Conservation (phyloP, 1,140 invertebrate species). For the Drosophila watanabei region DNA sequence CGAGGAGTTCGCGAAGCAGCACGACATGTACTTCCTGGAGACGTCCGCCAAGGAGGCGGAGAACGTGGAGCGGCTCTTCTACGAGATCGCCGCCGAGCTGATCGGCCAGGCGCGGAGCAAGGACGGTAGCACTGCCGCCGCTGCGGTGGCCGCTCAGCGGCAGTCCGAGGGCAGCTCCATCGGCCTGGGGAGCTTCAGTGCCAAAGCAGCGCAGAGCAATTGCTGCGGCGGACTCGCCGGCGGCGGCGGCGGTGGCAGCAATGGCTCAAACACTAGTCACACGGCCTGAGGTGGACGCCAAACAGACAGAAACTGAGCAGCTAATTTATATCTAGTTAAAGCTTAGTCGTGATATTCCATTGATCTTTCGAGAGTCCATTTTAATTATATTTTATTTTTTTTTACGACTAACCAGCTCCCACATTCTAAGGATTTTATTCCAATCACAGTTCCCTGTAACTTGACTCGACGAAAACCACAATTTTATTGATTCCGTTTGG, state of each 20-base stretch:
- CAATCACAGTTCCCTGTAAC: background rate
- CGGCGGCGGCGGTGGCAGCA: conserved; percentile 31
- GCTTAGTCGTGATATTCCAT: conserved; percentile 50
- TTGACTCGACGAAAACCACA: background rate
- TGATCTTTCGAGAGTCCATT: conserved; percentile 24
- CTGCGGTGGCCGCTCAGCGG: conserved; percentile 59
- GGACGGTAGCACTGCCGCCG: conserved; percentile 67
- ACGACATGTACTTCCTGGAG: conserved; percentile 99
- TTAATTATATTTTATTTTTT: background rate
- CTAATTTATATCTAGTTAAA: conserved; percentile 42
- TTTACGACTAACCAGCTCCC: conserved; percentile 1
- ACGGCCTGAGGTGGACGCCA: conserved; percentile 38
- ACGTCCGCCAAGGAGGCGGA: conserved; percentile 99
- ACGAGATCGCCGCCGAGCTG: conserved; percentile 97
- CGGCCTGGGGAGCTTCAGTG: conserved; percentile 72
- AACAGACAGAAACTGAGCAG: conserved; percentile 40
- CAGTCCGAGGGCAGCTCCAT: conserved; percentile 67
- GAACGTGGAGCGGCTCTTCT: conserved; percentile 98
- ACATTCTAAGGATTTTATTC: conserved; percentile 4
- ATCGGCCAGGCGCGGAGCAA: conserved; percentile 90
- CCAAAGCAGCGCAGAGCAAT: conserved; percentile 77
- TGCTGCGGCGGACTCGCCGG: conserved; percentile 64
- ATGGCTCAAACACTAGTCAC: conserved; percentile 69
- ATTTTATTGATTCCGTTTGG: conserved; percentile 8
- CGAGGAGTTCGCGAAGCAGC: conserved; percentile 97